phyloP scores from a whole-genome alignment of 2,113 vertebrate species.

The Nanorana parkeri region DNA sequence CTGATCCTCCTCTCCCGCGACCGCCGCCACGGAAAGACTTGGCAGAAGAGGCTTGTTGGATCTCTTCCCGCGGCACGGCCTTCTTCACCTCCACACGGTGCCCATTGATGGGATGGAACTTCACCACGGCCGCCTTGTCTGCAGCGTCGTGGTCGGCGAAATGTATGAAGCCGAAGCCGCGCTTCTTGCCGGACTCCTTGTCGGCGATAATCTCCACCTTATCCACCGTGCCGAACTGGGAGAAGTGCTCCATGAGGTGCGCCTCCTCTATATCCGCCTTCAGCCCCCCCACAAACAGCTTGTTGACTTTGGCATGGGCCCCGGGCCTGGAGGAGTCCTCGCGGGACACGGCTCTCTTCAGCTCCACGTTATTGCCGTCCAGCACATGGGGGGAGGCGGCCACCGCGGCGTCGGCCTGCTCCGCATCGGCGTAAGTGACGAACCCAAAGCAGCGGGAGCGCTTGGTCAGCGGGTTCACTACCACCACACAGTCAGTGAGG shows the following conservation, averaged over 20 bases:
- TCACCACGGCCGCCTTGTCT: constrained; percentile 92
- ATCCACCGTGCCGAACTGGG: constrained; percentile 90
- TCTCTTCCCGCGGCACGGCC: constrained; percentile 90
- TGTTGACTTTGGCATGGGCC: constrained; percentile 94
- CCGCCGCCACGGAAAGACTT: constrained; percentile 71
- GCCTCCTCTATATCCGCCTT: constrained; percentile 92
- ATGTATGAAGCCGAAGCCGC: constrained; percentile 96
- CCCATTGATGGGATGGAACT: constrained; percentile 90
- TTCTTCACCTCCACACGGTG: constrained; percentile 94
- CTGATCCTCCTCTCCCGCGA: constrained; percentile 75
- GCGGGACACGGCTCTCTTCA: constrained; percentile 91
- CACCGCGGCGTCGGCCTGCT: constrained; percentile 94
- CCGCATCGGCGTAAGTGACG: constrained; percentile 89
- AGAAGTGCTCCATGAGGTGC: constrained; percentile 88
- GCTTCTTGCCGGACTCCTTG: constrained; percentile 92
- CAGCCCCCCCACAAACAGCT: constrained; percentile 93
- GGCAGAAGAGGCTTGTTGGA: constrained; percentile 70
- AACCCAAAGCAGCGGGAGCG: constrained; percentile 94
- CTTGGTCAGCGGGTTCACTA: constrained; percentile 85
- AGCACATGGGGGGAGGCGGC: constrained; percentile 89
- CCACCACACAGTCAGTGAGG: constrained; percentile 88
- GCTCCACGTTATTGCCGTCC: constrained; percentile 90
- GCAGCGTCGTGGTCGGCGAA: constrained; percentile 93
- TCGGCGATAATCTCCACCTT: constrained; percentile 95
- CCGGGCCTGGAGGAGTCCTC: constrained; percentile 92